Base-by-base conservation (phyloP, 2,797 vertebrate genomes). In the Coilia nasus region DNA sequence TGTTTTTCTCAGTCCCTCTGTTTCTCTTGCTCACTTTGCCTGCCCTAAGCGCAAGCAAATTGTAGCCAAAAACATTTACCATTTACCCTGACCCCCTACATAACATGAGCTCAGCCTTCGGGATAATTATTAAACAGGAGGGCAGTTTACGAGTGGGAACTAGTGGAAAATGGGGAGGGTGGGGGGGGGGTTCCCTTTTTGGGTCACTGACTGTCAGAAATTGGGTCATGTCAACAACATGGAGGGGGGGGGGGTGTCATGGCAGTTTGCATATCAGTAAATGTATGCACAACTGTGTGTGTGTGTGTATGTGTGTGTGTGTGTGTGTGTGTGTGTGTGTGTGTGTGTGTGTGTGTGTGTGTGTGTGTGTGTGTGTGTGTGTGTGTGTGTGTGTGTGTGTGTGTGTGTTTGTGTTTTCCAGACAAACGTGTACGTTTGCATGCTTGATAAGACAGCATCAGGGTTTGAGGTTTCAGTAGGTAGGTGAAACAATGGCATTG, bases 191-290 rank as follows among this genome's bases (percentile, higher is more conserved):
- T 83, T 28, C n/a, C 28, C 7, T 67, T 82, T 75, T 28, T 46
- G 84, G 85, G 23, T 67, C 62, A 41, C 41, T 56, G 50, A 14
- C 56, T 25, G 23, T n/a, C 75, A 17, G 83, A 54, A 89, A 87
- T 25, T 86, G 50, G 83, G 81, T 88, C 85, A 85, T 84, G 84
- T 89, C 59, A 86, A 82, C 86, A 82, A 54, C 57, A 31, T 6
- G 3, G 50, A 21, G n/a, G 25, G 35, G 6, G 5, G 1, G 5
- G 25, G 25, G 25, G 3, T 54, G 35, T 54, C 50, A 54, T 54
- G 6, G 35, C 31, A 78, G 31, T 15, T 78, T 78, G 35, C 31
- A 41, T 47, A 84, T 78, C 47, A 54, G 15, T 57, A 31, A n/a
- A 46, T 57, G 71, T 15, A 41, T 82, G 80, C 28, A n/a, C 10